Evolutionary conservation across 1,140 invertebrate genomes (phyloP), one percentile per base, ranked within the genome.

Genomic region (Apis mellifera): DNA sequence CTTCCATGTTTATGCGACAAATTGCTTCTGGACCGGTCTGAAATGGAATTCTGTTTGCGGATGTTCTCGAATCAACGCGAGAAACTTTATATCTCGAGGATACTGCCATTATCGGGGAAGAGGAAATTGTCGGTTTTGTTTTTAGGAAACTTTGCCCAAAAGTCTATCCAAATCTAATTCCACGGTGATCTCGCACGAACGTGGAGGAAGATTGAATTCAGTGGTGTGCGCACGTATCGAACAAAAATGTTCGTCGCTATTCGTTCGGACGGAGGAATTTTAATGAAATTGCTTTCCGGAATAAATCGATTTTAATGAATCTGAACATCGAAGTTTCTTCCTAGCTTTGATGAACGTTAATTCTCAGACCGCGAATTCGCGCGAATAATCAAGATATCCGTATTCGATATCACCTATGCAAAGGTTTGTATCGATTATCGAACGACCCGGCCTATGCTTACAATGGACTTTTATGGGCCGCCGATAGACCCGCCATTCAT

Each of bases 301-400:
- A 26, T 71, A 7, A 55, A 59, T 9, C 12, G 3, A 54, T 71
- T 60, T 11, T 21, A 48, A 42, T 60, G 48, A 26, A 78, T 9
- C 42, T 62, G n/a, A 71, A 26, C 52, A n/a, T 21, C 3, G 5
- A 42, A 42, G 32, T 42, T 42, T 42, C 32, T 42, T 42, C 5
- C 32, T 0, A 75, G 48, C 60, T 32, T 26, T 52, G 59, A 60
- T 23, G 15, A 19, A 26, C 19, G n/a, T 32, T 12, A 42, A 65
- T 62, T 76, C 26, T 65, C 64, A 26, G 11, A 1, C 11, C 15
- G 7, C 17, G 50, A 65, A 52, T 76, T 76, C 60, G 13, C 74
- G 17, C 23, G 23, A 19, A 76, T 76, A 76, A 76, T 76, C 59
- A 54, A 23, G n/a, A 76, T 76, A 76, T 76, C 59, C 48, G 73